Evolutionary conservation across 2,888 invertebrate genomes (phyloP), one percentile per base, ranked within the genome.

Genomic region (Pimpla rufipes): DNA sequence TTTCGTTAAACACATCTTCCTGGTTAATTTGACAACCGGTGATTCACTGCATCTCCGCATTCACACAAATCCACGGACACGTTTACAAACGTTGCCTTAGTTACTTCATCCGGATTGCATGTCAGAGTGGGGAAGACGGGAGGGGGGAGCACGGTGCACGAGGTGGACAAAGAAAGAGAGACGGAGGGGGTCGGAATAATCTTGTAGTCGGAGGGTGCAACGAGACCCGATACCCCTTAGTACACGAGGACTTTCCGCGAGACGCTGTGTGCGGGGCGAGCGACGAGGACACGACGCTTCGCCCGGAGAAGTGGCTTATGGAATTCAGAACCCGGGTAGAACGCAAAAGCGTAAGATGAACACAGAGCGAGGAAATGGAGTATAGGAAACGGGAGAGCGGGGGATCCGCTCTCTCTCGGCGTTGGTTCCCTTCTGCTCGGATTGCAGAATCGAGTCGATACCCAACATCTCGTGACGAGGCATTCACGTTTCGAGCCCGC

Each of bases 391-490:
- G 77, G 40, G 62, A 52, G 35, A 78, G 68, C 47, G 23, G 62
- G 64, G 42, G 78, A 29, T 29, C 29, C 5, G 29, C 29, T 29
- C 29, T 29, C 29, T 29, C 29, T 29, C 5, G 57, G 68, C 29
- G 29, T 3, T 29, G 29, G 29, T 29, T 79, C 83, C 75, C 74
- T 85, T 74, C 70, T 77, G 76, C 59, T 79, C 79, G 79, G 79
- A 79, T 79, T 78, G 78, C 55, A 75, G 84, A 57, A 80, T 84
- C 85, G 78, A 82, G 84, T 85, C 83, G 83, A 85, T 87, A 81
- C 79, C 76, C 79, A 81, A 87, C 85, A 83, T 85, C 85, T 85
- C 74, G 78, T 87, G 87, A 87, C 88, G 88, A 88, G 85, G 87
- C 86, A 87, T 88, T 88, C 87, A 86, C 77, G 52, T 85, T 80